phyloP scores from a whole-genome alignment of 2,113 vertebrate species.

The Parus major region DNA sequence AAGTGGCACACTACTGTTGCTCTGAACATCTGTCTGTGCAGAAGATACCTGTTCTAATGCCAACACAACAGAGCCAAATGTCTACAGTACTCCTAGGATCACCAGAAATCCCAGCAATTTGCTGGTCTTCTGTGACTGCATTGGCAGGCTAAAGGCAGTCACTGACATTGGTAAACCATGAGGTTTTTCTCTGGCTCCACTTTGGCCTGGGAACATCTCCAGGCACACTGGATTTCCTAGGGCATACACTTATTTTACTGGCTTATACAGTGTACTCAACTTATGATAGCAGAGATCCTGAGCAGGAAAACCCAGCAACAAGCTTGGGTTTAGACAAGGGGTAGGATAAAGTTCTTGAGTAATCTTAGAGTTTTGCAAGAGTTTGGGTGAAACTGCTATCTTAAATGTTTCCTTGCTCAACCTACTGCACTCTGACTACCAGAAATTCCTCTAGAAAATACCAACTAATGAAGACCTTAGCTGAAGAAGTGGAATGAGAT shows the following conservation, averaged over 20 bases:
- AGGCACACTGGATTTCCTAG: neutral
- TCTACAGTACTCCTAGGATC: neutral
- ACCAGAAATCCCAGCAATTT: neutral
- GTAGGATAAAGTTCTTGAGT: neutral
- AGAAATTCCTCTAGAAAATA: neutral
- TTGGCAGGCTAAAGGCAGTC: neutral
- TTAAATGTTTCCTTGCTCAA: neutral
- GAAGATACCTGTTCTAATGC: neutral
- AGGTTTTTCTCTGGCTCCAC: neutral
- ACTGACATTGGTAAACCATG: neutral
- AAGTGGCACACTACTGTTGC: neutral
- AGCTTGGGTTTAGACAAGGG: neutral
- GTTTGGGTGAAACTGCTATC: neutral
- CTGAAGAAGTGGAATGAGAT: neutral
- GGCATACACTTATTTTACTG: neutral
- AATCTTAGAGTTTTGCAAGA: neutral
- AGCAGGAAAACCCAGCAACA: neutral
- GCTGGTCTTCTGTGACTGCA: neutral
- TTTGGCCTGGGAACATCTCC: neutral
- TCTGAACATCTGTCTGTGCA: neutral
- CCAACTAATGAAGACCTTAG: neutral
- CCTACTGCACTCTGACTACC: neutral
- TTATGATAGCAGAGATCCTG: neutral
- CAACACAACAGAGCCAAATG: neutral
- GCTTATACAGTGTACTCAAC: neutral